Conservation (phyloP, 2,888 invertebrate genomes). For the Aleiodes leptofemur region DNA sequence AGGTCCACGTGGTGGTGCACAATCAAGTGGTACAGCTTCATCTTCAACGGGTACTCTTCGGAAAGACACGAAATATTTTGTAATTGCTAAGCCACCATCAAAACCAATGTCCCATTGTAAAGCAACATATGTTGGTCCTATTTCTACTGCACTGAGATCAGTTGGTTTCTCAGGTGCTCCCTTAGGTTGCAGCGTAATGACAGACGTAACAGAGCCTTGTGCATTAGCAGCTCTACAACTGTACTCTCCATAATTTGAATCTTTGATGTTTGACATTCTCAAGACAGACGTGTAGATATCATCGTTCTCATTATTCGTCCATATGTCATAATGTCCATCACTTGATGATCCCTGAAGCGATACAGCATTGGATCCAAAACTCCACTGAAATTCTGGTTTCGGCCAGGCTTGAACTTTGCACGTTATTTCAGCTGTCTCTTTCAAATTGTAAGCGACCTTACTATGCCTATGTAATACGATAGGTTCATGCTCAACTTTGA, state of each 20-base stretch:
- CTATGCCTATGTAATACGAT: slow-evolving; percentile 90
- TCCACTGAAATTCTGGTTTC: slow-evolving; percentile 95
- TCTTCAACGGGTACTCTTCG: slow-evolving; percentile 82
- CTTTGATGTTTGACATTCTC: slow-evolving; percentile 83
- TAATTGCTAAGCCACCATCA: slow-evolving; percentile 90
- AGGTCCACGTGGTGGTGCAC: slow-evolving; percentile 79
- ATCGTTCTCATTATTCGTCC: slow-evolving; percentile 87
- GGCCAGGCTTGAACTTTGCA: slow-evolving; percentile 95
- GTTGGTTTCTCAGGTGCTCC: slow-evolving; percentile 91
- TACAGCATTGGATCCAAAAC: slow-evolving; percentile 85
- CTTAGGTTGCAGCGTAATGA: slow-evolving; percentile 89
- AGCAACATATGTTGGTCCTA: slow-evolving; percentile 87
- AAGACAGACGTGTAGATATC: slow-evolving; percentile 90
- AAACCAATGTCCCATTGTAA: slow-evolving; percentile 93
- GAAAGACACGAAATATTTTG: slow-evolving; percentile 92
- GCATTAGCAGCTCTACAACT: slow-evolving; percentile 91
- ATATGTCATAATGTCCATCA: slow-evolving; percentile 91
- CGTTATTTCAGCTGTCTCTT: slow-evolving; percentile 90
- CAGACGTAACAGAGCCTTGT: slow-evolving; percentile 85
- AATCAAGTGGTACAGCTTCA: slow-evolving; percentile 80
- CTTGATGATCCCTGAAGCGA: slow-evolving; percentile 85
- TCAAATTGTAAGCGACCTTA: slow-evolving; percentile 91
- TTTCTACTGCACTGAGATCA: slow-evolving; percentile 82
- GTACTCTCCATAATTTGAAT: slow-evolving; percentile 94
- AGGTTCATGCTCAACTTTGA: slow-evolving; percentile 94